Evolutionary conservation across 2,888 invertebrate species (phyloP).

Genomic region (Cylindroiulus punctatus): DNA sequence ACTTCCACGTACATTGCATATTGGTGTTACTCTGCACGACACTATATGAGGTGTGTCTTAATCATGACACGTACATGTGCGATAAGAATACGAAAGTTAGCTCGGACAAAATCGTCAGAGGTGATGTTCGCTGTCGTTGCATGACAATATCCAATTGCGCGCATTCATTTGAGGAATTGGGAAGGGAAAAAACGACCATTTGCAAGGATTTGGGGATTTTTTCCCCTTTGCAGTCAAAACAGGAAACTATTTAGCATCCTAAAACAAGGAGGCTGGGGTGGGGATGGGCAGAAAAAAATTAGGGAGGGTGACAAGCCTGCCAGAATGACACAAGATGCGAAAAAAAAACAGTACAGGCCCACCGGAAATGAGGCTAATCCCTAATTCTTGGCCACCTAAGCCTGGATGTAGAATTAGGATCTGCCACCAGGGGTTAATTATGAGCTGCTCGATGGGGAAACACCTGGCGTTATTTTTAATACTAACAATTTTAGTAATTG

Average conservation of each 20-base stretch:
- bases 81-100: not conserved
- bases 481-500: not conserved
- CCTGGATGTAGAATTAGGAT: not conserved
- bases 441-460: not conserved
- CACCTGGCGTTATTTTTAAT: not conserved
- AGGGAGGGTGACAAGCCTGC: not conserved
- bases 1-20: not conserved
- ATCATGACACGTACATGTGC: too few species aligned
- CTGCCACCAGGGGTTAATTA: constrained; percentile 29
- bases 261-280: constrained; percentile 15
- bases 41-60: too few species aligned
- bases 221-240: constrained; percentile 37
- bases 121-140: not conserved
- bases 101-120: not conserved
- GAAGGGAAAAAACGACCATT: not conserved
- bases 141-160: not conserved
- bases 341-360: constrained; percentile 16
- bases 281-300: constrained; percentile 1
- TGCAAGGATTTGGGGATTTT: constrained; percentile 5
- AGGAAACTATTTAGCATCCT: constrained; percentile 38
- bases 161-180: not conserved
- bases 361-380: constrained; percentile 38
- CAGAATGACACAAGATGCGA: not conserved
- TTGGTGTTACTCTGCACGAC: too few species aligned
- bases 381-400: constrained; percentile 35